These are phyloP conservation scores for Leptopilina syphax DNA, from an alignment of 2,888 invertebrate species.

Conservation along the genomic window DNA sequence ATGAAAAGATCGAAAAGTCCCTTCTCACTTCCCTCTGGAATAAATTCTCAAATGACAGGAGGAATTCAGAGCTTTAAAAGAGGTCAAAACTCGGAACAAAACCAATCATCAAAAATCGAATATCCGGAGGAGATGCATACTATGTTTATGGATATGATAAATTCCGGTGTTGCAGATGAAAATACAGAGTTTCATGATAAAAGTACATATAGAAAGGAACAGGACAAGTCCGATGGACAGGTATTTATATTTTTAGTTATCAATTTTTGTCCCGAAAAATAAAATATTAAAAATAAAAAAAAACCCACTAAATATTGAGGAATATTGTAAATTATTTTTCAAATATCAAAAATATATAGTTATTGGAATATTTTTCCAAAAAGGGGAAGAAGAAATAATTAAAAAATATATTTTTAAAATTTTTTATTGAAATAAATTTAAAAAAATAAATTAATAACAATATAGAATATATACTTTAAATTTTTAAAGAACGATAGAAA, in stretches of 20 bases:
- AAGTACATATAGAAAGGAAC: slow-evolving; percentile 8
- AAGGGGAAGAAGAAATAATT: too few species aligned
- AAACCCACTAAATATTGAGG: too few species aligned
- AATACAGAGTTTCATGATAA: slow-evolving; percentile 41
- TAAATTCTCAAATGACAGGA: slow-evolving; percentile 7
- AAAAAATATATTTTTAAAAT: too few species aligned
- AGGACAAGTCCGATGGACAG: not conserved
- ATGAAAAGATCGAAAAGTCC: slow-evolving; percentile 51
- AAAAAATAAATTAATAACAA: too few species aligned
- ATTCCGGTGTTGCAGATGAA: slow-evolving; percentile 47
- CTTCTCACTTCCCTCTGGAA: slow-evolving; percentile 41
- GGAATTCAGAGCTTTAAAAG: slow-evolving; percentile 46
- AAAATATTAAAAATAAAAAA: too few species aligned
- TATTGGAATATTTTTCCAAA: too few species aligned
- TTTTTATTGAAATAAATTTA: too few species aligned
- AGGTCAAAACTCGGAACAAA: slow-evolving; percentile 41
- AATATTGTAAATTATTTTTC: too few species aligned
- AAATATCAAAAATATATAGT: too few species aligned
- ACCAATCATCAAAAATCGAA: slow-evolving; percentile 48
- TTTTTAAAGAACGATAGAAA: too few species aligned
- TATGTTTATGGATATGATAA: slow-evolving; percentile 41
- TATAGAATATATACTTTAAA: too few species aligned
- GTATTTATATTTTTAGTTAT: not conserved
- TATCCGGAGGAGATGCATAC: slow-evolving; percentile 39
- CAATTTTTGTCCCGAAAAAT: not conserved